Evolutionary conservation across 2,113 vertebrate species (phyloP), one percentile per base, ranked within the genome.

Genomic region (Mustela nigripes): DNA sequence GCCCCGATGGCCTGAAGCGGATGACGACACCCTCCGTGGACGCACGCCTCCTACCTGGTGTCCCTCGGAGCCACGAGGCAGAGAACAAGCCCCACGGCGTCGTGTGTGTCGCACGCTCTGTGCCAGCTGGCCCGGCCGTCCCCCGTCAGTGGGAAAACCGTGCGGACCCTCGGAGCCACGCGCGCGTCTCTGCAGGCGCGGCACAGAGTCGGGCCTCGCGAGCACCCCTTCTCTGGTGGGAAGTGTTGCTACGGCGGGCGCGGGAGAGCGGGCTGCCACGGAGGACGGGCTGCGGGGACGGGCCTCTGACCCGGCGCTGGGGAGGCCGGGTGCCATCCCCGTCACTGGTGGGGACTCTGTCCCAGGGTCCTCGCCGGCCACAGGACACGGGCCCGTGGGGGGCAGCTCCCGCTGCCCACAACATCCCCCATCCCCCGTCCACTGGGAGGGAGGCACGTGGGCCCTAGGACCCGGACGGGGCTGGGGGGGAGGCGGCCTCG

Each of bases 51-150:
- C 56, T 1, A 56, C 53, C 18, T 16, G 53, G 53, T 18, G 53
- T 18, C 18, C 53, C 16, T 6, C 53, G 5, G 15, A 56, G 53
- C 53, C 5, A 18, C 16, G 19, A 21, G 19, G 58, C 19, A 22
- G 7, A 58, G 58, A 24, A 24, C 21, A 8, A 60, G 58, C 21
- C 58, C 58, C 58, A 1, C 22, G 21, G 21, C 58, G 21, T 3
- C 58, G 1, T 2, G 21, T 3, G 2, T 2, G 58, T 21, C 8
- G 2, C 58, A 7, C 22, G 3, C 8, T 21, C 58, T 15, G 7
- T 2, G 15, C 31, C 7, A 15, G 18, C 33, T 1, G 65, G 33
- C 33, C 5, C 2, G 12, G 28, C 28, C 5, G 62, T 12, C 11
- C 26, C 11, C 11, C 11, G 62, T 31, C 62, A 5, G 62, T 2